Conservation (phyloP, 2,113 vertebrate genomes). For the Chaetops frenatus region DNA sequence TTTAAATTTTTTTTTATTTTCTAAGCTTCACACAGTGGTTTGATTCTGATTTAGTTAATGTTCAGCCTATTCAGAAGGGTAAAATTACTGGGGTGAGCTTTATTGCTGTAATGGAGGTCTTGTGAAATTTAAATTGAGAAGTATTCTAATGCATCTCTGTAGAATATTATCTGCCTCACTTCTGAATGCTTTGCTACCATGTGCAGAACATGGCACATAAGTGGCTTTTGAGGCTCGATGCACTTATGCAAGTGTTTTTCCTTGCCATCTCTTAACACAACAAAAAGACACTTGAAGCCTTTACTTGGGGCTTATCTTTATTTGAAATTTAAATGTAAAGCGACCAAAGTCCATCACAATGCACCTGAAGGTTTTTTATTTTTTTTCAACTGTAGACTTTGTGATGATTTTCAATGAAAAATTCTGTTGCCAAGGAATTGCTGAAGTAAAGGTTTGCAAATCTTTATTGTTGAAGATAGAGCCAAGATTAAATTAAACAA, state of each 20-base stretch:
- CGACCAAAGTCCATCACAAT: not conserved
- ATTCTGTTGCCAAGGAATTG: not conserved
- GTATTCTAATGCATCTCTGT: constrained; percentile 53
- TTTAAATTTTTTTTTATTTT: not conserved
- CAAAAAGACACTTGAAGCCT: constrained; percentile 13
- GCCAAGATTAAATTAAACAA: not conserved
- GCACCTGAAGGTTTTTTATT: not conserved
- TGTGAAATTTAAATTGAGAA: constrained; percentile 62
- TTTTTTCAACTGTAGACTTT: not conserved
- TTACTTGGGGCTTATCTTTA: constrained; percentile 4
- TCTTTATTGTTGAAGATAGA: not conserved
- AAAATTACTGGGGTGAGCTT: constrained; percentile 49
- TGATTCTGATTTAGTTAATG: constrained; percentile 59
- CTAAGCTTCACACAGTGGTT: not conserved
- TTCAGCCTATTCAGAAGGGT: constrained; percentile 51
- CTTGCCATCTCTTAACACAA: not conserved
- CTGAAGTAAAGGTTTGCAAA: not conserved
- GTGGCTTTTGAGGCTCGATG: not conserved
- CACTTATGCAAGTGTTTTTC: constrained; percentile 36
- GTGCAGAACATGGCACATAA: constrained; percentile 49
- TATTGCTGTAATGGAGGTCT: constrained; percentile 47
- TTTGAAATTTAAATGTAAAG: constrained; percentile 9
- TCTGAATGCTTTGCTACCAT: constrained; percentile 15
- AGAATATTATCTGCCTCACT: constrained; percentile 32
- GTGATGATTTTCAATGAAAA: not conserved